These are phyloP conservation scores for Toxostoma redivivum DNA, from an alignment of 2,113 vertebrate genomes.

Conservation along the genomic window DNA sequence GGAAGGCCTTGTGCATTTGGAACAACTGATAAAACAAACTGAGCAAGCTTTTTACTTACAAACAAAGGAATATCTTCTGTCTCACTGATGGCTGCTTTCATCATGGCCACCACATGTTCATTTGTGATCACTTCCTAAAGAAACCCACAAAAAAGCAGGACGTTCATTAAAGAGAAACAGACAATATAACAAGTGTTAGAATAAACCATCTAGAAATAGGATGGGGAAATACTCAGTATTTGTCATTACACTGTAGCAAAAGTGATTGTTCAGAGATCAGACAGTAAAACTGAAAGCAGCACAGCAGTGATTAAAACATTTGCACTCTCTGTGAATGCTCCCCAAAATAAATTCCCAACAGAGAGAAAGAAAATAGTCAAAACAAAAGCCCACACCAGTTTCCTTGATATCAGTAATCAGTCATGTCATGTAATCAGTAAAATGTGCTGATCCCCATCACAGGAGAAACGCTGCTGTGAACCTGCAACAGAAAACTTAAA, in stretches of 20 bases:
- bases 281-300: not conserved
- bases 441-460: not conserved
- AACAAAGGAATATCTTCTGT: slow-evolving; percentile 89
- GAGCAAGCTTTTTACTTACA: slow-evolving; percentile 75
- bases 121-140: slow-evolving; percentile 94
- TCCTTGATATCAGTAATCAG: not conserved
- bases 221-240: not conserved
- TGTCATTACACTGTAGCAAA: not conserved
- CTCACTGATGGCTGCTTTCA: slow-evolving; percentile 94
- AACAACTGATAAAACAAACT: not conserved
- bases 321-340: not conserved
- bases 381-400: not conserved
- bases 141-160: not conserved
- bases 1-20: not conserved
- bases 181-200: not conserved
- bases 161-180: not conserved
- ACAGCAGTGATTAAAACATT: not conserved
- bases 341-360: not conserved
- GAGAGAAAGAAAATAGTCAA: not conserved
- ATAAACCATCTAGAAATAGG: rapidly evolving
- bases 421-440: not conserved
- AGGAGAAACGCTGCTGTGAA: no score
- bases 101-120: slow-evolving; percentile 94
- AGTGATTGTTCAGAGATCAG: not conserved
- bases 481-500: no score